A percentile compares a stretch with the other conserved stretches of the same genome.
These are phyloP conservation scores for Leucophenga varia DNA, from an alignment of 1,140 invertebrate species.

Conservation along the genomic window DNA sequence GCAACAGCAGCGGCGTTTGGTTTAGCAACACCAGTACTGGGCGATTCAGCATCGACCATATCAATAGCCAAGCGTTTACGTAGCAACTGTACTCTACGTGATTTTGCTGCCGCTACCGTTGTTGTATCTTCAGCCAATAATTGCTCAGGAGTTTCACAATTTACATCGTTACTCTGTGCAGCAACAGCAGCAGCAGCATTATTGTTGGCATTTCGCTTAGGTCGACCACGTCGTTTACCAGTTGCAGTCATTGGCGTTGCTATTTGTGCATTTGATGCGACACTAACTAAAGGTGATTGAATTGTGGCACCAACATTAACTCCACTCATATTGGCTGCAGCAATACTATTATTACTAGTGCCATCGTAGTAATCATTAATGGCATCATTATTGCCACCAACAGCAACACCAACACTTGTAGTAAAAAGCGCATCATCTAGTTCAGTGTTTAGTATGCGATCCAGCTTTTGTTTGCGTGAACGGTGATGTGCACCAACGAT, in stretches of 20 bases:
- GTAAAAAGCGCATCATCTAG: constrained; percentile 26
- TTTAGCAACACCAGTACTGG: neutral
- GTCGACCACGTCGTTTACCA: constrained; percentile 33
- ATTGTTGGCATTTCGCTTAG: constrained; percentile 23
- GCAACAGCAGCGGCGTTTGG: constrained; percentile 15
- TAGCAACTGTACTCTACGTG: constrained; percentile 42
- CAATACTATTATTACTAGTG: constrained; percentile 4
- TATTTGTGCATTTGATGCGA: neutral
- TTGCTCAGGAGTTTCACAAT: neutral
- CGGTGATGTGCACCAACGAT: constrained; percentile 35
- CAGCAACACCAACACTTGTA: neutral
- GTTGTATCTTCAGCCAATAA: too few species aligned
- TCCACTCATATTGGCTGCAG: too few species aligned
- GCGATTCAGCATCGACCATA: constrained; percentile 35
- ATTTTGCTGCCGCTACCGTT: constrained; percentile 20
- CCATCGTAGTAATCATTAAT: constrained; percentile 18
- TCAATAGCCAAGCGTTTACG: constrained; percentile 50
- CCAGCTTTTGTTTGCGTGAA: constrained; percentile 47
- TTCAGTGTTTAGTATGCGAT: constrained; percentile 41
- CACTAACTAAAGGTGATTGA: too few species aligned
- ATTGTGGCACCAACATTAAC: neutral
- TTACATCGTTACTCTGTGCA: constrained; percentile 8
- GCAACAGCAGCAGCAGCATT: constrained; percentile 4
- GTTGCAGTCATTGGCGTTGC: constrained; percentile 15
- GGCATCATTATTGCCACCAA: constrained; percentile 11